A percentile compares a stretch with the other conserved stretches of the same genome.
Conservation (phyloP, 37 sponge, comb jelly and placozoan species). For the Theonella swinhoei region DNA sequence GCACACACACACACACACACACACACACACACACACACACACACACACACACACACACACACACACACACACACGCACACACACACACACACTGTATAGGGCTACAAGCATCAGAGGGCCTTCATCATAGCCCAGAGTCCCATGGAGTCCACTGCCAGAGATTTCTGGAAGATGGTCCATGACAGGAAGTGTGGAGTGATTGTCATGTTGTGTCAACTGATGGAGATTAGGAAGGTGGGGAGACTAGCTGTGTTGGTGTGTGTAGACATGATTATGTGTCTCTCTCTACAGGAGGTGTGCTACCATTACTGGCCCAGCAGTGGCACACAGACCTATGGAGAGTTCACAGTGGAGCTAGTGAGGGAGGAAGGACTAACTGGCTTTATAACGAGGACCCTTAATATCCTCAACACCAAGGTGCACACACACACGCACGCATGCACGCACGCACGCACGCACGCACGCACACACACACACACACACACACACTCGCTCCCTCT, state of each 20-base stretch:
- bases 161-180: conserved; percentile 20
- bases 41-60: too few species aligned
- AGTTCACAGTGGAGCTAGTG: conserved; percentile 21
- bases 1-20: too few species aligned
- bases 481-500: too few species aligned
- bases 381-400: conserved; percentile 28
- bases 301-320: conserved; percentile 76
- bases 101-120: conserved; percentile 14
- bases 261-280: neutral
- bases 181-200: neutral
- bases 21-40: too few species aligned
- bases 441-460: conserved; percentile 13
- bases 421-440: neutral
- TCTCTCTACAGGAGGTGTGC: conserved; percentile 20
- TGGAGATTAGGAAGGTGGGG: neutral
- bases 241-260: neutral
- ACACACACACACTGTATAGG: too few species aligned
- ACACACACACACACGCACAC: too few species aligned
- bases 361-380: conserved; percentile 30
- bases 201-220: neutral
- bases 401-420: conserved; percentile 22
- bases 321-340: conserved; percentile 38
- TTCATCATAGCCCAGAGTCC: conserved; percentile 25
- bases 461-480: conserved; percentile 32
- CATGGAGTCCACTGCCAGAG: conserved; percentile 7